Percentiles rank a stretch among this genome's conserved stretches.
Evolutionary conservation across 2,888 invertebrate species (phyloP).

Genomic region (Plebejus melissa): DNA sequence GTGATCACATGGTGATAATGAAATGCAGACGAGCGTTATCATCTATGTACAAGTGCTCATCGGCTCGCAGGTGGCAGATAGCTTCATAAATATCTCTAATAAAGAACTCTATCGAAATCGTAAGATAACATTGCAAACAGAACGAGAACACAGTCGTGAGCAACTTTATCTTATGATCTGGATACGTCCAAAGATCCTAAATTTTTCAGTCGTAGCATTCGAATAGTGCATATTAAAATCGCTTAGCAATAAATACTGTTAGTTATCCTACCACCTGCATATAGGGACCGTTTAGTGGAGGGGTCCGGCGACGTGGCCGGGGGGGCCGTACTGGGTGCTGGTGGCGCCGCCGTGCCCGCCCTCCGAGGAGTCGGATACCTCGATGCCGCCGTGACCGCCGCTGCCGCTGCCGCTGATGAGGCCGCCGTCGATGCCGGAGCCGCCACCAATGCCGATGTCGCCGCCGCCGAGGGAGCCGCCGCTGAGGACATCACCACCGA

Average conservation of each 20-base stretch:
- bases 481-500: constrained; percentile 51
- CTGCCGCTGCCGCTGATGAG: constrained; percentile 44
- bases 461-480: constrained; percentile 50
- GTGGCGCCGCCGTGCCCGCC: constrained; percentile 61
- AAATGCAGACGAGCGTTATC: constrained; percentile 52
- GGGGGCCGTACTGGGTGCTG: constrained; percentile 74
- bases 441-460: constrained; percentile 49
- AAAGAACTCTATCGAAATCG: constrained; percentile 21
- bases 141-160: not conserved
- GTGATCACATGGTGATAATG: constrained; percentile 45
- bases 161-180: not conserved
- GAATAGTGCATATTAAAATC: constrained; percentile 31
- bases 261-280: constrained; percentile 54
- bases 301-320: constrained; percentile 72
- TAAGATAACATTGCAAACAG: constrained; percentile 9
- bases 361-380: constrained; percentile 55
- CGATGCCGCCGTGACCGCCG: constrained; percentile 54
- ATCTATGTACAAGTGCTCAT: constrained; percentile 63
- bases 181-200: constrained; percentile 13
- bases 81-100: constrained; percentile 30
- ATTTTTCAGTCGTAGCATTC: constrained; percentile 19
- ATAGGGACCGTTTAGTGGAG: constrained; percentile 58
- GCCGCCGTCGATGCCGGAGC: constrained; percentile 46
- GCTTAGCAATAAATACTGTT: constrained; percentile 55
- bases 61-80: constrained; percentile 48